A percentile compares a stretch with the other conserved stretches of the same genome.
phyloP scores from a whole-genome alignment of 2,113 vertebrate genomes.

The Sylvilagus bachmani region DNA sequence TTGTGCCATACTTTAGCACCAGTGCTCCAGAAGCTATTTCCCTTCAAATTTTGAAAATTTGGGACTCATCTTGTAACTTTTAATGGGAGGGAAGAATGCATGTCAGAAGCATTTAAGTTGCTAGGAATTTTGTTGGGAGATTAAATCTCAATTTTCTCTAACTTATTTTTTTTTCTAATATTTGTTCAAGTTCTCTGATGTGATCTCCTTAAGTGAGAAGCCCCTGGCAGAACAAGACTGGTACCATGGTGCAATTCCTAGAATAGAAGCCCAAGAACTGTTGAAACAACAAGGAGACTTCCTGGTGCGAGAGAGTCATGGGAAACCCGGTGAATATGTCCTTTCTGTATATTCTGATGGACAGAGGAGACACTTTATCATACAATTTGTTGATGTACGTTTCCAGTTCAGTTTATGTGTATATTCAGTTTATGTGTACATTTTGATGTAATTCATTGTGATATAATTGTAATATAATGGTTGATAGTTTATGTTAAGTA shows the following conservation, averaged over 20 bases:
- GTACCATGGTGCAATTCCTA: conserved; percentile 98
- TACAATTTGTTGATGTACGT: conserved; percentile 97
- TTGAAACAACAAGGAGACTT: conserved; percentile 98
- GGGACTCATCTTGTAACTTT: conserved; percentile 14
- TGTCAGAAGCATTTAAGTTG: conserved; percentile 26
- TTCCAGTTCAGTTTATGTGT: conserved; percentile 80
- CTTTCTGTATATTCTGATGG: conserved; percentile 98
- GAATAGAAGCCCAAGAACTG: conserved; percentile 97
- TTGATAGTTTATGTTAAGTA: conserved; percentile 52
- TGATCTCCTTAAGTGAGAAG: conserved; percentile 94
- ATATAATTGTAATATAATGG: conserved; percentile 43
- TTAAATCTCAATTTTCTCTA: conserved; percentile 57
- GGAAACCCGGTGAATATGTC: conserved; percentile 99
- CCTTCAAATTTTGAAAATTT: conserved; percentile 47
- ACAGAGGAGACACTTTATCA: conserved; percentile 98
- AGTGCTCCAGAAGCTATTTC: background rate
- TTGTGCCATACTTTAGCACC: background rate
- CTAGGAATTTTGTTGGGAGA: conserved; percentile 11
- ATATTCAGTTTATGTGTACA: conserved; percentile 76
- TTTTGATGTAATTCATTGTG: conserved; percentile 55
- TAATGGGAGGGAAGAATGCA: background rate
- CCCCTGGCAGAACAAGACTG: conserved; percentile 97
- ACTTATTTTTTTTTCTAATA: conserved; percentile 75
- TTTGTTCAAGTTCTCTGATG: conserved; percentile 93
- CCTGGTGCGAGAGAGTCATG: conserved; percentile 98